phyloP scores from a whole-genome alignment of 1,140 invertebrate genomes.

The Tenebrio molitor region DNA sequence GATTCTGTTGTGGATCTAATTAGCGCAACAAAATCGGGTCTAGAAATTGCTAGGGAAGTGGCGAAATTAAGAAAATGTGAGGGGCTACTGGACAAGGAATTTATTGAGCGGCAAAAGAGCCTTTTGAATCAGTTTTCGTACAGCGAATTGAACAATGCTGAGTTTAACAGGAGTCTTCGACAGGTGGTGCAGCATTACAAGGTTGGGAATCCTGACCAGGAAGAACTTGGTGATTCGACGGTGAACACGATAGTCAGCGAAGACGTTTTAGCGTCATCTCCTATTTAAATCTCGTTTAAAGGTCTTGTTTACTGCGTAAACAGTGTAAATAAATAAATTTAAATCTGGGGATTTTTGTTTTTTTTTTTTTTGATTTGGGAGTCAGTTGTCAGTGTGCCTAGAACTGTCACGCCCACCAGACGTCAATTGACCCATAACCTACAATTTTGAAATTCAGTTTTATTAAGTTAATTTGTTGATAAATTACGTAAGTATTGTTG shows the following conservation, averaged over 20 bases:
- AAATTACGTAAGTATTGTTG: too few species aligned
- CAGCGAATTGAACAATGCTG: not conserved
- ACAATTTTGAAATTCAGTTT: too few species aligned
- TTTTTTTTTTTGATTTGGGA: too few species aligned
- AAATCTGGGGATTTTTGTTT: not conserved
- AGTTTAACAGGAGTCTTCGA: not conserved
- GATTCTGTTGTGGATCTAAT: not conserved
- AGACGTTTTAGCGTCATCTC: conserved; percentile 6
- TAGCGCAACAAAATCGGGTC: not conserved
- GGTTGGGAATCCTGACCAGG: not conserved
- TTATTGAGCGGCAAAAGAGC: not conserved
- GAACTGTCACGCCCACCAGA: too few species aligned
- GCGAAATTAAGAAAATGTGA: not conserved
- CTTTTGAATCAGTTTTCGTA: not conserved
- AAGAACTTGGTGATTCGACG: not conserved
- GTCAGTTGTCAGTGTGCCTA: too few species aligned
- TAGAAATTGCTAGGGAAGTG: not conserved
- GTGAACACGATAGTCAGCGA: not conserved
- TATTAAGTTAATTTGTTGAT: too few species aligned
- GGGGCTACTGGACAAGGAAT: not conserved
- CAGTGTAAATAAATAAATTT: not conserved
- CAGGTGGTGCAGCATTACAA: not conserved
- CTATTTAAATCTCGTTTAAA: too few species aligned
- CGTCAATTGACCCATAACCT: too few species aligned
- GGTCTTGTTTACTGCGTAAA: conserved; percentile 1